Conservation (phyloP, 1,140 invertebrate genomes). For the Ceratina japonica region DNA sequence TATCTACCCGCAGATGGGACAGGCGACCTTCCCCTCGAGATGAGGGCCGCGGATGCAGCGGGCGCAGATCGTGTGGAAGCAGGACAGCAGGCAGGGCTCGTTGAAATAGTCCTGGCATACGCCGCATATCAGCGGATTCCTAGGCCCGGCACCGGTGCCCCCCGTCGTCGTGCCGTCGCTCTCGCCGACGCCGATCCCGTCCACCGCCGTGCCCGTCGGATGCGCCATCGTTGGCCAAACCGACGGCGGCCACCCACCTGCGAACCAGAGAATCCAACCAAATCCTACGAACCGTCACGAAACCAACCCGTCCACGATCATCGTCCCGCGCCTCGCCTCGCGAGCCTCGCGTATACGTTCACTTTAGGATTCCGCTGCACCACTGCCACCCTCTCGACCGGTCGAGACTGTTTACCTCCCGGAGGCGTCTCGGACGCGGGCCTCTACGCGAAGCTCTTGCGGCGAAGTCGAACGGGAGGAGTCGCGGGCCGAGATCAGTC, state of each 20-base stretch:
- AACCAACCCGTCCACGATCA: no score
- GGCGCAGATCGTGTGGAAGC: slow-evolving; percentile 86
- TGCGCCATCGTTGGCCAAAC: slow-evolving; percentile 68
- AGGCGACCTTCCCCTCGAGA: slow-evolving; percentile 82
- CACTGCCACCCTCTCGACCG: neutral
- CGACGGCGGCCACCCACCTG: slow-evolving; percentile 39
- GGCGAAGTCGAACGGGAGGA: neutral
- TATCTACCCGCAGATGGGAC: slow-evolving; percentile 85
- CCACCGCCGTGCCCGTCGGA: slow-evolving; percentile 64
- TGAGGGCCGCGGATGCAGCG: slow-evolving; percentile 82
- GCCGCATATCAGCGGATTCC: slow-evolving; percentile 84
- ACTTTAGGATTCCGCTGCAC: slow-evolving; percentile 27
- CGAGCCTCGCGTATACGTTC: slow-evolving; percentile 21
- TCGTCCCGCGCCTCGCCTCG: neutral
- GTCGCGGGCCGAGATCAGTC: slow-evolving; percentile 25
- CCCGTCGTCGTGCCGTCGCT: slow-evolving; percentile 65
- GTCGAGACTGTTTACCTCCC: neutral
- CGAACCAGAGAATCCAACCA: slow-evolving; percentile 22
- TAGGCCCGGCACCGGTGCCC: slow-evolving; percentile 58
- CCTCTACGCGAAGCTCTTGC: neutral
- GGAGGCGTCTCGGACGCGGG: no score
- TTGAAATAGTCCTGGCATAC: slow-evolving; percentile 85
- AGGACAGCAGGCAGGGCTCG: slow-evolving; percentile 84
- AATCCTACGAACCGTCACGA: neutral
- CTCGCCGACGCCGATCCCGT: slow-evolving; percentile 66